Evolutionary conservation across 2,888 invertebrate species (phyloP).

Genomic region (Margaritifera margaritifera): DNA sequence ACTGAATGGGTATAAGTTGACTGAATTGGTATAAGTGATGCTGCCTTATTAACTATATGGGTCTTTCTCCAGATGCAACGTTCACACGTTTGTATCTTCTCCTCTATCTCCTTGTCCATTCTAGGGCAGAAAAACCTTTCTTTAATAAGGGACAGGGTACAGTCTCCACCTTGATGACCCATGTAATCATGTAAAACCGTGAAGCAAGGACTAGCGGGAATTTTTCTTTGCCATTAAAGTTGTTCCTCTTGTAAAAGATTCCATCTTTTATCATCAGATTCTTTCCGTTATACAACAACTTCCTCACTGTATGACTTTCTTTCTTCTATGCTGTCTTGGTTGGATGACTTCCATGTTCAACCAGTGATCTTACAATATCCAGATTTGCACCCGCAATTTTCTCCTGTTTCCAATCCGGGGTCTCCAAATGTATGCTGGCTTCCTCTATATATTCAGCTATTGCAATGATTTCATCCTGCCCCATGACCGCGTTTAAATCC

Average conservation of each 20-base stretch:
- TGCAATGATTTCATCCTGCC: not conserved
- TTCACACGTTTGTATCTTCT: conserved; percentile 1
- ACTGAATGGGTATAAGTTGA: no score
- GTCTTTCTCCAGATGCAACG: conserved; percentile 10
- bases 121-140: conserved; percentile 17
- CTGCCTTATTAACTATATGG: not conserved
- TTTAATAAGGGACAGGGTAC: conserved; percentile 13
- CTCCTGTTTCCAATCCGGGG: no score
- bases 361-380: no score
- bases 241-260: not conserved
- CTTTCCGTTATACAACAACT: not conserved
- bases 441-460: not conserved
- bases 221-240: not conserved
- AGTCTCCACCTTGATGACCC: conserved; percentile 19
- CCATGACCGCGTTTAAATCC: not conserved
- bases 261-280: not conserved
- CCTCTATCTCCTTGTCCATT: conserved; percentile 7
- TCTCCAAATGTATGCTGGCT: no score
- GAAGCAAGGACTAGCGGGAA: not conserved
- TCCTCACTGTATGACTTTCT: not conserved
- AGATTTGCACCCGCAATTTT: no score
- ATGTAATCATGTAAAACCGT: not conserved
- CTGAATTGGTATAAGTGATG: not conserved
- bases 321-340: not conserved
- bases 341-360: not conserved